phyloP scores from a whole-genome alignment of 2,797 vertebrate species.

The Pseudomugil tenellus region DNA sequence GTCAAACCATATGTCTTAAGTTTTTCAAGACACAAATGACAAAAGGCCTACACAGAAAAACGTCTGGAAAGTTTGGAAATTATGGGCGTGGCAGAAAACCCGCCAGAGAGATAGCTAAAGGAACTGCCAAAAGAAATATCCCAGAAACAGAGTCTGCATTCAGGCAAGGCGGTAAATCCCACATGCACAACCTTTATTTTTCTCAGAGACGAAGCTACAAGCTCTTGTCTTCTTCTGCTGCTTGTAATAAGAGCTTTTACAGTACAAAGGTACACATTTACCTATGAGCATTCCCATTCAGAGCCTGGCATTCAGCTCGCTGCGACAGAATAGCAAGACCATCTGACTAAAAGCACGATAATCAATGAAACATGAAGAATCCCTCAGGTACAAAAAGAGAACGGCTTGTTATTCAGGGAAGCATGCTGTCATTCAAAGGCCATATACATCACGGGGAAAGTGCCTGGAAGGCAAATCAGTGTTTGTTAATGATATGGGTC shows the following conservation, averaged over 20 bases:
- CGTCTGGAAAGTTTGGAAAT: conserved; percentile 14
- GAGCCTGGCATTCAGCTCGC: conserved; percentile 42
- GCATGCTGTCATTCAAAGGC: conserved; percentile 65
- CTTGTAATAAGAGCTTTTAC: conserved; percentile 52
- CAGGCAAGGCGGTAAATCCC: conserved; percentile 10
- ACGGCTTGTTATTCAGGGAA: conserved; percentile 63
- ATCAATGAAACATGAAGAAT: conserved; percentile 79
- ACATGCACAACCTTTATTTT: conserved; percentile 34
- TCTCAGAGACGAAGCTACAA: conserved; percentile 37
- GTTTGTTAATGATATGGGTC: conserved; percentile 72
- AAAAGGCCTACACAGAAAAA: conserved; percentile 41
- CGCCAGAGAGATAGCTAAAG: conserved; percentile 11
- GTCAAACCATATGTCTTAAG: conserved; percentile 60
- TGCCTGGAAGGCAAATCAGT: conserved; percentile 66
- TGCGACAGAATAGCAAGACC: conserved; percentile 52
- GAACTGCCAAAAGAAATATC: conserved; percentile 20
- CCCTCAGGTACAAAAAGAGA: conserved; percentile 60
- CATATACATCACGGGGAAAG: conserved; percentile 45
- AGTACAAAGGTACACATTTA: conserved; percentile 58
- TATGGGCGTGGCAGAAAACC: conserved; percentile 32
- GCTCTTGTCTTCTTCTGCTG: conserved; percentile 25
- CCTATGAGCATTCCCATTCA: conserved; percentile 49
- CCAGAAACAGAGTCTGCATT: conserved; percentile 17
- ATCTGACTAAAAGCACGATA: conserved; percentile 69
- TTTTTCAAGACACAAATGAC: conserved; percentile 55